phyloP scores from a whole-genome alignment of 1,140 invertebrate genomes.

The Subanguina moxae region DNA sequence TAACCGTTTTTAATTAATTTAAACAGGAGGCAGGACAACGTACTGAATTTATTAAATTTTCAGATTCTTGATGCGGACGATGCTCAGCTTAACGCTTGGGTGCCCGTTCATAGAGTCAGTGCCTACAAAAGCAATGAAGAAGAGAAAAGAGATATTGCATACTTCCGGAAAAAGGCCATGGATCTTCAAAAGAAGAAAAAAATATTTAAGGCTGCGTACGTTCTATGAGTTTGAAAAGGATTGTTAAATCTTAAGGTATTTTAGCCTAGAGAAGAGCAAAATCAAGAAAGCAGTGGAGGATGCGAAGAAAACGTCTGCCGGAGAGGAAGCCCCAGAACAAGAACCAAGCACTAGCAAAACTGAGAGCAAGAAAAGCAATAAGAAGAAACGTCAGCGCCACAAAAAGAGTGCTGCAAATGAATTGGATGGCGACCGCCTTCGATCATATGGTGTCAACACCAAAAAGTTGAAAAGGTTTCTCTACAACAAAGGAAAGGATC shows the following conservation, averaged over 20 bases:
- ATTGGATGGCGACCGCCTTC: slow-evolving; percentile 73
- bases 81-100: slow-evolving; percentile 88
- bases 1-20: too few species aligned
- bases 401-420: slow-evolving; percentile 25
- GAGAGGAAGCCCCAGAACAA: not conserved
- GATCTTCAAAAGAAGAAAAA: slow-evolving; percentile 75
- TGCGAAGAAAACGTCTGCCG: not conserved
- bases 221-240: not conserved
- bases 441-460: slow-evolving; percentile 84
- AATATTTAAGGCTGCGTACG: slow-evolving; percentile 64
- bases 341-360: slow-evolving; percentile 21
- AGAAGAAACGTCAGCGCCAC: not conserved
- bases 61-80: slow-evolving; percentile 84
- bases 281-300: slow-evolving; percentile 1
- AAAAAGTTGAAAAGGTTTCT: slow-evolving; percentile 74
- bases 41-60: slow-evolving; percentile 40
- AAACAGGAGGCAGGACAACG: too few species aligned
- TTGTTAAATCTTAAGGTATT: slow-evolving; percentile 1
- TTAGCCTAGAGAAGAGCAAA: not conserved
- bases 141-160: slow-evolving; percentile 75
- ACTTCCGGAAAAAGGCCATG: slow-evolving; percentile 71
- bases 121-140: slow-evolving; percentile 71
- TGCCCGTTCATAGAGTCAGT: slow-evolving; percentile 81
- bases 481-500: slow-evolving; percentile 28
- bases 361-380: slow-evolving; percentile 31